Percentiles rank a stretch among this genome's conserved stretches.
Conservation (phyloP, 2,888 invertebrate species). For the Sarcophaga variegata region DNA sequence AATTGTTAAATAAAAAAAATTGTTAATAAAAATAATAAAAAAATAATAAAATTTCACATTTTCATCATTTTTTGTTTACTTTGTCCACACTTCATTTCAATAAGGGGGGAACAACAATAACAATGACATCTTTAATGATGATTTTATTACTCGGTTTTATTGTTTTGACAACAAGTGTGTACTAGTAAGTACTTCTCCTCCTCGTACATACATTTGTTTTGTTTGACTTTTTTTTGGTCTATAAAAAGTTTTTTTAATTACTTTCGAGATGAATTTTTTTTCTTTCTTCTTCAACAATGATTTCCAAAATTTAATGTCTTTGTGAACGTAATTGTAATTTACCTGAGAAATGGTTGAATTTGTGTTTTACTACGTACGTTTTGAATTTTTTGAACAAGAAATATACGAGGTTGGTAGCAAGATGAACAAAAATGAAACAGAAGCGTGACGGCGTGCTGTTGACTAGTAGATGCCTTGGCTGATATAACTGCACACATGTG, state of each 20-base stretch:
- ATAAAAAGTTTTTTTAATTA: conserved; percentile 35
- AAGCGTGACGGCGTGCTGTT: too few relatives aligned
- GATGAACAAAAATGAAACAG: too few relatives aligned
- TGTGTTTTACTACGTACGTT: too few relatives aligned
- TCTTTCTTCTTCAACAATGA: not conserved
- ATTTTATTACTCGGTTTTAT: conserved; percentile 27
- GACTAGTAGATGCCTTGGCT: too few relatives aligned
- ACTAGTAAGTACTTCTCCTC: too few relatives aligned
- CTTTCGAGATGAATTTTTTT: conserved; percentile 11
- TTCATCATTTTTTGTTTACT: not conserved
- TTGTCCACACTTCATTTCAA: not conserved
- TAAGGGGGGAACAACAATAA: not conserved
- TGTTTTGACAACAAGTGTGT: conserved; percentile 4
- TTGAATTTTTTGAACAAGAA: not conserved
- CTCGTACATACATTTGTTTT: not conserved
- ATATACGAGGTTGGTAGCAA: not conserved
- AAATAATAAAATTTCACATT: too few relatives aligned
- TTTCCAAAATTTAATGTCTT: not conserved
- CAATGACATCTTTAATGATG: conserved; percentile 12
- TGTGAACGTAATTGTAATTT: conserved; percentile 5
- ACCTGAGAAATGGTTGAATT: not conserved
- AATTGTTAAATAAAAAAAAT: too few relatives aligned
- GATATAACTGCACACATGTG: too few relatives aligned
- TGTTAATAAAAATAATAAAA: too few relatives aligned
- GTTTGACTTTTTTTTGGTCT: not conserved